Percentiles rank a stretch among this genome's conserved stretches.
These are phyloP conservation scores for Aix galericulata DNA, from an alignment of 2,113 vertebrate species.

Conservation along the genomic window DNA sequence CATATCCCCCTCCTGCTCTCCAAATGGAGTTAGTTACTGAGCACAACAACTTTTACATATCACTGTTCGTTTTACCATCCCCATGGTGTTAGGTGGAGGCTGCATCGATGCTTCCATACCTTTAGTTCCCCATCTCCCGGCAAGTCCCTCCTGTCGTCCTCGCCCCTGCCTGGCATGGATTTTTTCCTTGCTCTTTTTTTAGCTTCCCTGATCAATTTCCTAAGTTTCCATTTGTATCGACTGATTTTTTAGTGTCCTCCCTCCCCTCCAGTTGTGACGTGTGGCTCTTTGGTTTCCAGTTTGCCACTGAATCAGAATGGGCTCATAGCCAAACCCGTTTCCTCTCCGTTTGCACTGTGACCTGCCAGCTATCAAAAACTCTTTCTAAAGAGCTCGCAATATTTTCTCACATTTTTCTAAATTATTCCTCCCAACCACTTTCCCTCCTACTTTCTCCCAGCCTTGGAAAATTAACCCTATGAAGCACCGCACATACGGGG, in stretches of 20 bases:
- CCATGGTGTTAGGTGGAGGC: not conserved
- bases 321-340: slow-evolving; percentile 6
- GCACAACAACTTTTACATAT: not conserved
- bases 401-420: slow-evolving; percentile 31
- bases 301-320: slow-evolving; percentile 4
- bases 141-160: not conserved
- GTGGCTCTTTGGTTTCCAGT: slow-evolving; percentile 24
- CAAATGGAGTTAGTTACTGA: not conserved
- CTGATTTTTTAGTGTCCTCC: not conserved
- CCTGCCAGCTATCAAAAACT: slow-evolving; percentile 33
- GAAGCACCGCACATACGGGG: not conserved
- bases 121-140: not conserved
- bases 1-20: not conserved
- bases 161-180: not conserved
- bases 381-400: slow-evolving; percentile 29
- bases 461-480: slow-evolving; percentile 30
- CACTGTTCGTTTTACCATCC: not conserved
- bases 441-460: not conserved
- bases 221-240: not conserved
- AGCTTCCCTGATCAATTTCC: not conserved
- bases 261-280: not conserved
- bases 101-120: not conserved
- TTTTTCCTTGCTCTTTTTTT: not conserved
- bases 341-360: not conserved
- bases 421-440: not conserved